Conservation (phyloP, 2,797 vertebrate species). For the Amblyopsis hoosieri region DNA sequence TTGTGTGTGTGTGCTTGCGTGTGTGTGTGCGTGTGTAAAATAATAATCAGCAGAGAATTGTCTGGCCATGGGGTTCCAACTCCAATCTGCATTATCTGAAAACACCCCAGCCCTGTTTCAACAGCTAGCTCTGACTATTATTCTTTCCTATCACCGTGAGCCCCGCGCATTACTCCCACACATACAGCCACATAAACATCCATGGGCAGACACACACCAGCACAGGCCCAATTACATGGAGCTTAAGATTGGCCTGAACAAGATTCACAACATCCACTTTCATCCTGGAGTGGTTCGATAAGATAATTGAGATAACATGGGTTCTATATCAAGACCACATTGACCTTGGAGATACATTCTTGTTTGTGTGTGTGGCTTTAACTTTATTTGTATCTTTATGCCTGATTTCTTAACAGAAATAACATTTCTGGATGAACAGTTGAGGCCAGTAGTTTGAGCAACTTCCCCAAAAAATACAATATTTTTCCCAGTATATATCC, state of each 20-base stretch:
- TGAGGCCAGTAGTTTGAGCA: too few species aligned
- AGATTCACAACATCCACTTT: conserved; percentile 31
- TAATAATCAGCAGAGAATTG: conserved; percentile 43
- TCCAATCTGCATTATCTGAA: conserved; percentile 60
- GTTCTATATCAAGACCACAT: background rate
- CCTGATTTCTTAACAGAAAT: too few species aligned
- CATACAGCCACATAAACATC: conserved; percentile 47
- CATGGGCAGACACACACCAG: conserved; percentile 2
- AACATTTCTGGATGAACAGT: too few species aligned
- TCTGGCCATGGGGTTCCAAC: conserved; percentile 33
- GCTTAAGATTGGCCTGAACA: conserved; percentile 50
- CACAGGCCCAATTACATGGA: conserved; percentile 55
- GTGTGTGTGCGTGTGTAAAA: too few species aligned
- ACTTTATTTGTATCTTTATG: background rate
- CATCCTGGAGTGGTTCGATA: conserved; percentile 45
- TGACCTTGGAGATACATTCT: conserved; percentile 36
- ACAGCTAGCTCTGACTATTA: conserved; percentile 52
- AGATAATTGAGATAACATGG: conserved; percentile 45
- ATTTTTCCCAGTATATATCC: too few species aligned
- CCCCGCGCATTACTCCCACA: conserved; percentile 51
- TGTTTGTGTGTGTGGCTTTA: conserved; percentile 14
- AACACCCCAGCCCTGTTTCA: conserved; percentile 48
- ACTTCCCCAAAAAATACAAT: too few species aligned
- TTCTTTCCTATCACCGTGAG: conserved; percentile 47
- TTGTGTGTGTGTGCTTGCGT: too few species aligned